Conservation (phyloP, 2,113 vertebrate genomes). For the Channa argus region DNA sequence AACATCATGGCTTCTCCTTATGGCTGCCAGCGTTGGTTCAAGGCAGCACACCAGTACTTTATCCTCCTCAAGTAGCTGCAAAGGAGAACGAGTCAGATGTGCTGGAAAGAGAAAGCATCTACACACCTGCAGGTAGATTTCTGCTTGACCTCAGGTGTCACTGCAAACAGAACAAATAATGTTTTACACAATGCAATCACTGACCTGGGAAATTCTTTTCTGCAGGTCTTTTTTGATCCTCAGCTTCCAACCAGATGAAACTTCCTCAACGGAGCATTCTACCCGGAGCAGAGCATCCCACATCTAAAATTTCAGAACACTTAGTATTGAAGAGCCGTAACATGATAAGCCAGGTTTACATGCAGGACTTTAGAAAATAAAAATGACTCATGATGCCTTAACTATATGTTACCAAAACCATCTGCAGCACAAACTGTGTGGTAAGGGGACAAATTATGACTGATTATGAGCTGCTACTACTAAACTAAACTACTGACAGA, state of each 20-base stretch:
- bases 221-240: slow-evolving; percentile 65
- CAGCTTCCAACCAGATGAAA: slow-evolving; percentile 64
- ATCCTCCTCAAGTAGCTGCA: slow-evolving; percentile 60
- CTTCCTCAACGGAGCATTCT: slow-evolving; percentile 56
- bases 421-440: no score
- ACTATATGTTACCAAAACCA: no score
- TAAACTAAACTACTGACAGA: no score
- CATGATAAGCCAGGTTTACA: no score
- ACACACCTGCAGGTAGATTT: no score
- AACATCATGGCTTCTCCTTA: slow-evolving; percentile 32
- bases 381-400: no score
- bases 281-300: slow-evolving; percentile 76
- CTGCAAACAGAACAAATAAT: no score
- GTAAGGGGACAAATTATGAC: no score
- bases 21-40: not conserved
- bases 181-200: not conserved
- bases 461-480: no score
- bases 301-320: slow-evolving; percentile 62
- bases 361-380: not conserved
- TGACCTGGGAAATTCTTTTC: slow-evolving; percentile 76
- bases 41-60: slow-evolving; percentile 66
- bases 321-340: no score
- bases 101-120: not conserved
- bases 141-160: no score
- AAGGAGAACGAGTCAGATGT: not conserved